Evolutionary conservation across 2,797 vertebrate genomes (phyloP).

Genomic region (Chlorospingus semifuscus): DNA sequence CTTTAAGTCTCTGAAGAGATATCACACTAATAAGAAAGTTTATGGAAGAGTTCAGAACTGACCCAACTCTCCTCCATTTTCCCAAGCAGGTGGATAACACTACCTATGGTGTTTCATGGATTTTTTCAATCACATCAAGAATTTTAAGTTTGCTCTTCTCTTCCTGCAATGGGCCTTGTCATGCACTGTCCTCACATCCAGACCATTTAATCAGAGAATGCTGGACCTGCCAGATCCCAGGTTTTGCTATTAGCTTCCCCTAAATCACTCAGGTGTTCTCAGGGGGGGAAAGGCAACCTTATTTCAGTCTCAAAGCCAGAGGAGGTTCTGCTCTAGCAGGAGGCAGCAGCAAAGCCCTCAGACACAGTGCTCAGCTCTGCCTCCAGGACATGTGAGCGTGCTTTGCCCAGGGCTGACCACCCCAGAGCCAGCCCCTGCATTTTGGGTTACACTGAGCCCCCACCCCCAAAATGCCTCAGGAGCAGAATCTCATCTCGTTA

Average conservation of each 20-base stretch:
- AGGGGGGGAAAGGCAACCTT: background rate
- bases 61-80: background rate
- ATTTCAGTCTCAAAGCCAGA: background rate
- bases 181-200: background rate
- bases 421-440: background rate
- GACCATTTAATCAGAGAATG: background rate
- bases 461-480: background rate
- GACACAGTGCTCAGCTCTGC: background rate
- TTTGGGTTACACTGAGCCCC: background rate
- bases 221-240: background rate
- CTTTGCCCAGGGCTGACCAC: conserved; percentile 9
- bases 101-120: background rate
- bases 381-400: background rate
- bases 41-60: background rate
- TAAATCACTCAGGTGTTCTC: rapidly evolving
- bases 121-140: background rate
- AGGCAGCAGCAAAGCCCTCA: background rate
- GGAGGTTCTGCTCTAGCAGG: background rate
- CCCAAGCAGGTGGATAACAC: background rate
- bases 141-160: background rate
- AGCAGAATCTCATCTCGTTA: conserved; percentile 54
- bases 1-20: background rate
- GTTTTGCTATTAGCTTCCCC: background rate
- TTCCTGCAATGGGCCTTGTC: background rate
- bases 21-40: background rate